These are phyloP conservation scores for Altica lythri DNA, from an alignment of 2,888 invertebrate species.

Conservation along the genomic window DNA sequence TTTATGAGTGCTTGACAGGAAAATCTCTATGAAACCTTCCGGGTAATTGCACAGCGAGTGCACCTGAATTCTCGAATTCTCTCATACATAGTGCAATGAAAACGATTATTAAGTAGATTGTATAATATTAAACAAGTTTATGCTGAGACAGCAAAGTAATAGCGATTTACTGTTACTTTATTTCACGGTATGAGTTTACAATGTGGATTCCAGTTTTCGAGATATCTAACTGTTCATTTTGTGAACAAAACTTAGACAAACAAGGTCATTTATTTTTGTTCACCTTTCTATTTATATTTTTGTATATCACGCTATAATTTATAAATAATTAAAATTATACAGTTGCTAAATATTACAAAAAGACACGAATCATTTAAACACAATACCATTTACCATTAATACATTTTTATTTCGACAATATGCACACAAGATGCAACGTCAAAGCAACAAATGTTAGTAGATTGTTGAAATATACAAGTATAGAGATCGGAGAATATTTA, in stretches of 20 bases:
- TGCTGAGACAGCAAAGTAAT: slow-evolving; percentile 28
- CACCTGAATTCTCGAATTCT: slow-evolving; percentile 17
- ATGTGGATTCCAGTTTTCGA: slow-evolving; percentile 40
- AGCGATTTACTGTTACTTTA: slow-evolving; percentile 42
- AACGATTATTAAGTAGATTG: slow-evolving; percentile 28
- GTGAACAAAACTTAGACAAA: slow-evolving; percentile 33
- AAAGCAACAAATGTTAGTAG: too few species aligned
- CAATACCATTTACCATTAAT: too few species aligned
- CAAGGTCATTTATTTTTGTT: slow-evolving; percentile 29
- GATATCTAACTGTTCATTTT: slow-evolving; percentile 39
- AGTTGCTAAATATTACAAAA: too few species aligned
- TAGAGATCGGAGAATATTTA: too few species aligned
- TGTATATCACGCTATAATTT: too few species aligned
- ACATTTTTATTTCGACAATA: too few species aligned
- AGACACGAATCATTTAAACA: too few species aligned
- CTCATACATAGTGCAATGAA: slow-evolving; percentile 18
- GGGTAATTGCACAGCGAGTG: slow-evolving; percentile 19
- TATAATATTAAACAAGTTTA: slow-evolving; percentile 29
- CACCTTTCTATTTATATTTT: background rate
- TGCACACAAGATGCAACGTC: too few species aligned
- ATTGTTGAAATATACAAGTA: too few species aligned
- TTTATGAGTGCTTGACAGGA: slow-evolving; percentile 11
- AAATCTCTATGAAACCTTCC: slow-evolving; percentile 13
- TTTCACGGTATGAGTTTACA: slow-evolving; percentile 42
- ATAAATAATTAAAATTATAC: too few species aligned